These are phyloP conservation scores for Echinarachnius parma DNA, from an alignment of 53 echinoderm and acorn worm species.

Conservation along the genomic window DNA sequence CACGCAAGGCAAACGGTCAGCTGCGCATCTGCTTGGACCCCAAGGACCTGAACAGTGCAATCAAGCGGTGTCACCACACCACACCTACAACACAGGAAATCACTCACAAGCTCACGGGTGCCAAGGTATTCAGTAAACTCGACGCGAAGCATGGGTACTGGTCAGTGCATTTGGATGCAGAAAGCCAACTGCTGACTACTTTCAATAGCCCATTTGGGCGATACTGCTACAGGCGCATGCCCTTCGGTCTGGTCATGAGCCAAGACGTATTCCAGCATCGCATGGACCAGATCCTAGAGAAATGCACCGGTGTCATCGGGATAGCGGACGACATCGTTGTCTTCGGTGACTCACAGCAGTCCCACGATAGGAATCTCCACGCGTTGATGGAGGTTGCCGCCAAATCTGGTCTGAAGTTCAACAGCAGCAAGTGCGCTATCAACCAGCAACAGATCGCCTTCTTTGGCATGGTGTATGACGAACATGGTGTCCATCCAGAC, in stretches of 20 bases:
- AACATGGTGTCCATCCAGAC: too few relatives aligned
- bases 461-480: too few relatives aligned
- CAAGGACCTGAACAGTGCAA: slow-evolving; percentile 45
- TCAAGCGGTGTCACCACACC: slow-evolving; percentile 48
- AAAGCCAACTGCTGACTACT: slow-evolving; percentile 23
- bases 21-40: slow-evolving; percentile 64
- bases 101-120: slow-evolving; percentile 50
- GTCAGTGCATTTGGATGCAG: slow-evolving; percentile 51
- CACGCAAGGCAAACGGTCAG: slow-evolving; percentile 51
- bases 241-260: slow-evolving; percentile 58
- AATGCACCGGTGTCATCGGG: too few relatives aligned
- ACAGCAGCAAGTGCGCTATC: too few relatives aligned
- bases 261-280: too few relatives aligned
- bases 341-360: too few relatives aligned
- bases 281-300: too few relatives aligned
- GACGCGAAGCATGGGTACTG: slow-evolving; percentile 65
- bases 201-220: slow-evolving; percentile 64
- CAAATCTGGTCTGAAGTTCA: too few relatives aligned
- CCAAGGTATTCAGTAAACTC: slow-evolving; percentile 58
- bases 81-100: slow-evolving; percentile 56
- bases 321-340: too few relatives aligned
- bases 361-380: too few relatives aligned
- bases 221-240: slow-evolving; percentile 48
- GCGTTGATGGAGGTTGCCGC: too few relatives aligned
- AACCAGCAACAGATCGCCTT: too few relatives aligned